Percentiles rank a stretch among this genome's conserved stretches.
Evolutionary conservation across 2,888 invertebrate species (phyloP).

Genomic region (Lagria hirta): DNA sequence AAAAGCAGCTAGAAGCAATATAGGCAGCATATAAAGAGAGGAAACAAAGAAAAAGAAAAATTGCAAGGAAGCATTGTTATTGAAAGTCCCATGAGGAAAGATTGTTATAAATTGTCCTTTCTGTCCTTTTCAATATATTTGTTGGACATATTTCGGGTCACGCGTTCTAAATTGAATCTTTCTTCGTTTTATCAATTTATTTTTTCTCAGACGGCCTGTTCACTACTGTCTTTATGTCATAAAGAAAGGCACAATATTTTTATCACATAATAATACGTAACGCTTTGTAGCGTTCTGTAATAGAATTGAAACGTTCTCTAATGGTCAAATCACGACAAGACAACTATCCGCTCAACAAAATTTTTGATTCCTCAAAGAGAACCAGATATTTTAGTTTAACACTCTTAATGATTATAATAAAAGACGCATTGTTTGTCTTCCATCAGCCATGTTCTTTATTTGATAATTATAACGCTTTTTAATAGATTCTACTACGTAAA

Average conservation of each 20-base stretch:
- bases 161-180: slow-evolving; percentile 40
- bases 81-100: slow-evolving; percentile 42
- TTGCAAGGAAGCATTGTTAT: slow-evolving; percentile 45
- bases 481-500: too few species aligned
- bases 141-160: slow-evolving; percentile 43
- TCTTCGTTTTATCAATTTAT: slow-evolving; percentile 33
- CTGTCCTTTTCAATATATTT: slow-evolving; percentile 44
- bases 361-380: too few species aligned
- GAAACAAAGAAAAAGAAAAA: slow-evolving; percentile 41
- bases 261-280: slow-evolving; percentile 14
- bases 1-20: slow-evolving; percentile 43
- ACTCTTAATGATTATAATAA: too few species aligned
- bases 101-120: slow-evolving; percentile 47
- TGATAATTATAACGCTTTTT: too few species aligned
- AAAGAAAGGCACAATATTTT: slow-evolving; percentile 18
- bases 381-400: too few species aligned
- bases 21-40: slow-evolving; percentile 39
- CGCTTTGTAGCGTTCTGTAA: background rate
- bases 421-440: too few species aligned
- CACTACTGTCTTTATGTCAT: slow-evolving; percentile 24
- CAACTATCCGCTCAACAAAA: too few species aligned
- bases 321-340: too few species aligned
- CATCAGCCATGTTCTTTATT: too few species aligned
- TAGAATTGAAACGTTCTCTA: background rate
- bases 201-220: slow-evolving; percentile 23